Percentiles rank a stretch among this genome's conserved stretches.
phyloP scores from a whole-genome alignment of 2,797 vertebrate species.

The Xerus rutilus region DNA sequence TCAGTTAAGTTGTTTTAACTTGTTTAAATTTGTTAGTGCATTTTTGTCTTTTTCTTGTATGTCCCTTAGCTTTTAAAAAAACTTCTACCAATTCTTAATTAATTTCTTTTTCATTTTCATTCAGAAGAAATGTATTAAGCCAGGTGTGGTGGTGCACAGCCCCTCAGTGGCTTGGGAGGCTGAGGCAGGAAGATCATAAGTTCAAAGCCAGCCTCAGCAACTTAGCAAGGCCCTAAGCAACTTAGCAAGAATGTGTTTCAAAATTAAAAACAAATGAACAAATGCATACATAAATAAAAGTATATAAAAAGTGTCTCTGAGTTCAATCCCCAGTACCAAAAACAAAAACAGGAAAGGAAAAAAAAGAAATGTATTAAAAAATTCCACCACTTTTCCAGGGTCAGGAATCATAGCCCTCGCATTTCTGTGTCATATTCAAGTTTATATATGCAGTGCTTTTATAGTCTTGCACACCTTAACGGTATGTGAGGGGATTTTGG shows the following conservation, averaged over 20 bases:
- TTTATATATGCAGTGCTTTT: not conserved
- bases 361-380: not conserved
- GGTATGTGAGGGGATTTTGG: not conserved
- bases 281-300: too few species aligned
- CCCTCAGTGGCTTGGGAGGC: too few species aligned
- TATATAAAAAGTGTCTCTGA: too few species aligned
- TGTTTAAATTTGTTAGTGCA: not conserved
- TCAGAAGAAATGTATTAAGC: not conserved
- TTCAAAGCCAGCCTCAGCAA: too few species aligned
- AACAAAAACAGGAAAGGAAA: too few species aligned
- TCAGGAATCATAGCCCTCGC: not conserved
- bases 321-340: too few species aligned
- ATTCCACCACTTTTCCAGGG: not conserved
- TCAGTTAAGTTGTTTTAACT: constrained; percentile 20
- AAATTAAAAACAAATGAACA: too few species aligned
- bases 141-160: too few species aligned
- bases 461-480: not conserved
- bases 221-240: too few species aligned
- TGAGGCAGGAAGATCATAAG: too few species aligned
- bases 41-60: not conserved
- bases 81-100: not conserved
- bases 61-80: not conserved
- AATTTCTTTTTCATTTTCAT: constrained; percentile 16
- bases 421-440: not conserved
- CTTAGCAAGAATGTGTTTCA: too few species aligned